These are phyloP conservation scores for Agrypnus murinus DNA, from an alignment of 2,888 invertebrate species.

Conservation along the genomic window DNA sequence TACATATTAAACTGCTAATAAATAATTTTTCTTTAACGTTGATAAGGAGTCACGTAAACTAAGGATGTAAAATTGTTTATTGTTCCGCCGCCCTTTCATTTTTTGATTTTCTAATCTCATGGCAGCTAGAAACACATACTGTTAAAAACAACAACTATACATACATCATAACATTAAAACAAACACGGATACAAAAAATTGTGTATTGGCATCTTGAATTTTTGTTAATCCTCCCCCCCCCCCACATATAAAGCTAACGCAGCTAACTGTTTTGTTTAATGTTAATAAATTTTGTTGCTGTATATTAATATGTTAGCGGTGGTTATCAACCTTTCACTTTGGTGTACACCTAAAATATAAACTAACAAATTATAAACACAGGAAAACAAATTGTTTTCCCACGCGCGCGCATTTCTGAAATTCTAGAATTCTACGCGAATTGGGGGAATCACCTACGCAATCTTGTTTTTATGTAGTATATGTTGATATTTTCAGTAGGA, in stretches of 20 bases:
- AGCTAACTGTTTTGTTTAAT: not conserved
- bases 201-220: too few relatives aligned
- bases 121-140: too few relatives aligned
- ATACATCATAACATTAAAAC: too few relatives aligned
- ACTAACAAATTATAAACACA: constrained; percentile 52
- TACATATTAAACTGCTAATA: too few relatives aligned
- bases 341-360: constrained; percentile 48
- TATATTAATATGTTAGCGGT: constrained; percentile 46
- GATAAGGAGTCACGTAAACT: too few relatives aligned
- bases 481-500: constrained; percentile 45
- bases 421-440: constrained; percentile 50
- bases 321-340: constrained; percentile 55
- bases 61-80: too few relatives aligned
- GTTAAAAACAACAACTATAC: too few relatives aligned
- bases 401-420: constrained; percentile 58
- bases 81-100: too few relatives aligned
- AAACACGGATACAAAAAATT: too few relatives aligned
- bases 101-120: too few relatives aligned
- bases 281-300: constrained; percentile 31
- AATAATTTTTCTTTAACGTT: too few relatives aligned
- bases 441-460: constrained; percentile 43
- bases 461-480: constrained; percentile 6
- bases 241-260: not conserved
- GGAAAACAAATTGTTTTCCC: constrained; percentile 54
- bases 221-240: constrained; percentile 7